Conservation (phyloP, 92 coral and sea anemone genomes). For the Epizoanthus scotinus region DNA sequence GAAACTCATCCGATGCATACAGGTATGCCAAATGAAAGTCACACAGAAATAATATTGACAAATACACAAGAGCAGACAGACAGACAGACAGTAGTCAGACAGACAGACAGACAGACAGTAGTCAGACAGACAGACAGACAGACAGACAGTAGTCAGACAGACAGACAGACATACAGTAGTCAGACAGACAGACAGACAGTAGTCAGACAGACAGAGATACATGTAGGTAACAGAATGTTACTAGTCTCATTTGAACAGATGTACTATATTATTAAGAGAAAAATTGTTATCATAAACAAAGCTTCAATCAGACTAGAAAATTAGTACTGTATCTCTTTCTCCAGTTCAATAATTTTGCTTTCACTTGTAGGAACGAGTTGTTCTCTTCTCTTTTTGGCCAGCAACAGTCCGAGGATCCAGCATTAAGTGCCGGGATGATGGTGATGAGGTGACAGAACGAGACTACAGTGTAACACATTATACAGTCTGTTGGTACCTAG, state of each 20-base stretch:
- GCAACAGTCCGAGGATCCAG: conserved; percentile 53
- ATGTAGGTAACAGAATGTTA: too few species aligned
- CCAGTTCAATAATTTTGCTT: neutral
- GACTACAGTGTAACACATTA: neutral
- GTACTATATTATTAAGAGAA: too few species aligned
- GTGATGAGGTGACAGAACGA: conserved; percentile 65
- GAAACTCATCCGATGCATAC: conserved; percentile 79
- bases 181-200: too few species aligned
- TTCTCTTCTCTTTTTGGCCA: conserved; percentile 92
- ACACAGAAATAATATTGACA: neutral
- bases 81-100: too few species aligned
- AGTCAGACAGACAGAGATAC: too few species aligned
- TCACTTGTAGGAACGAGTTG: conserved; percentile 77
- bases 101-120: neutral
- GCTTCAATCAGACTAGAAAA: too few species aligned
- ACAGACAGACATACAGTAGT: too few species aligned
- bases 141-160: neutral
- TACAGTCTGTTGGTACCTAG: neutral
- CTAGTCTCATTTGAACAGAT: too few species aligned
- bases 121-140: conserved; percentile 7
- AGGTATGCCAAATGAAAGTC: conserved; percentile 57
- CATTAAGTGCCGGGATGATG: conserved; percentile 53
- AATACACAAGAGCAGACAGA: neutral
- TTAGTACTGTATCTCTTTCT: neutral
- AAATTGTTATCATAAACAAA: too few species aligned